These are phyloP conservation scores for Huso huso DNA, from an alignment of 2,797 vertebrate genomes.

Conservation along the genomic window DNA sequence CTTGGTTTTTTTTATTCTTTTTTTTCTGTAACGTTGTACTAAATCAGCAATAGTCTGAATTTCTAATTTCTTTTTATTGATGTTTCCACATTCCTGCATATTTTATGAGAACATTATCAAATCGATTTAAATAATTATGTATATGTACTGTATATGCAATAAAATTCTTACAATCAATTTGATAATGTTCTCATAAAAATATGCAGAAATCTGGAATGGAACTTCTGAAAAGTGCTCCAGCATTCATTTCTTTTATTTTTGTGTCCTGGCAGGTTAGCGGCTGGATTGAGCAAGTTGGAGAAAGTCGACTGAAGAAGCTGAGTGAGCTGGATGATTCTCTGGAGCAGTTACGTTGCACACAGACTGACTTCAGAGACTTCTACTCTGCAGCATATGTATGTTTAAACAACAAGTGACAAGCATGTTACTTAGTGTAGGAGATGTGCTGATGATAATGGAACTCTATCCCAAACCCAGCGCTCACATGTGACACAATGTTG, in stretches of 20 bases:
- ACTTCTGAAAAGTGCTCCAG: too few relatives aligned
- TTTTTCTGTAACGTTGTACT: neutral
- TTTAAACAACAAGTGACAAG: constrained; percentile 2
- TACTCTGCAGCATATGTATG: constrained; percentile 59
- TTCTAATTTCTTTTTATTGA: too few relatives aligned
- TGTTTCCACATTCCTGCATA: too few relatives aligned
- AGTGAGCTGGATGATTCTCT: constrained; percentile 63
- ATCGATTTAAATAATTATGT: too few relatives aligned
- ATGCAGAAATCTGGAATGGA: too few relatives aligned
- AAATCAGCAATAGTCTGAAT: too few relatives aligned
- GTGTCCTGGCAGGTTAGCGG: constrained; percentile 59
- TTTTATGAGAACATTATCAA: too few relatives aligned
- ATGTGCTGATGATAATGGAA: too few relatives aligned
- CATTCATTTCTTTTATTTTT: neutral
- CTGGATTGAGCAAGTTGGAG: constrained; percentile 80
- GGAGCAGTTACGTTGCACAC: constrained; percentile 63
- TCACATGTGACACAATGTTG: too few relatives aligned
- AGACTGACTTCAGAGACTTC: constrained; percentile 72
- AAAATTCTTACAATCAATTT: neutral
- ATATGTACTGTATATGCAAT: too few relatives aligned
- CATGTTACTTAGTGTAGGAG: too few relatives aligned
- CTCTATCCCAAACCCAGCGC: too few relatives aligned
- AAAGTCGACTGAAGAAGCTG: constrained; percentile 55
- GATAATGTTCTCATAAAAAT: constrained; percentile 1
- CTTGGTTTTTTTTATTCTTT: neutral